Conservation (phyloP, 2,888 invertebrate species). For the Pomacea canaliculata region DNA sequence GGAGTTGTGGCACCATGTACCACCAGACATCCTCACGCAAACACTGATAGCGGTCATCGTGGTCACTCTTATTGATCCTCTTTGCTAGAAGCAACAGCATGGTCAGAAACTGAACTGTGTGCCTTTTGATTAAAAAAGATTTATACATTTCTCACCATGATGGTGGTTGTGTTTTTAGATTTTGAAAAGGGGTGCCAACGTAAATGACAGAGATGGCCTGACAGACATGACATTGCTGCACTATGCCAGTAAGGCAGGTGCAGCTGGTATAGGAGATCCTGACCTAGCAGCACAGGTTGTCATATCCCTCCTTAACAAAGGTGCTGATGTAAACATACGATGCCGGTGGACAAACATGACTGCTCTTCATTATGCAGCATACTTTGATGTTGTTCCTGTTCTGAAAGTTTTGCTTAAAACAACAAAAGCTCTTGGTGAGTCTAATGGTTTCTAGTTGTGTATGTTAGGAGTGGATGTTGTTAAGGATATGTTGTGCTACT, state of each 20-base stretch:
- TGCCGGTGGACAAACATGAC: slow-evolving; percentile 73
- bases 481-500: too few species aligned
- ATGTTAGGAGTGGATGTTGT: too few species aligned
- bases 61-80: too few species aligned
- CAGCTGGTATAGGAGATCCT: slow-evolving; percentile 69
- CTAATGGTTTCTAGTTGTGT: background rate
- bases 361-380: slow-evolving; percentile 72
- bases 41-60: too few species aligned
- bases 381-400: slow-evolving; percentile 72
- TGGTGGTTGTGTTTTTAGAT: slow-evolving; percentile 60
- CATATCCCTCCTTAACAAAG: slow-evolving; percentile 59
- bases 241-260: slow-evolving; percentile 73
- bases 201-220: slow-evolving; percentile 72
- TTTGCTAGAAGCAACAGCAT: too few species aligned
- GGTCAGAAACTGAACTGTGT: too few species aligned
- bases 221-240: slow-evolving; percentile 73
- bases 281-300: slow-evolving; percentile 62
- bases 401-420: slow-evolving; percentile 68
- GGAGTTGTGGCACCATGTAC: too few species aligned
- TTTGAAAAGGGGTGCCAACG: slow-evolving; percentile 70
- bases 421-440: slow-evolving; percentile 61
- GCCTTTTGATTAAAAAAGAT: too few species aligned
- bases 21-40: too few species aligned
- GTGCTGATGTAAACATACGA: slow-evolving; percentile 70
- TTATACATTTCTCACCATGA: background rate